Conservation (phyloP, 35 echinoderm and acorn worm genomes). For the Lytechinus variegatus region DNA sequence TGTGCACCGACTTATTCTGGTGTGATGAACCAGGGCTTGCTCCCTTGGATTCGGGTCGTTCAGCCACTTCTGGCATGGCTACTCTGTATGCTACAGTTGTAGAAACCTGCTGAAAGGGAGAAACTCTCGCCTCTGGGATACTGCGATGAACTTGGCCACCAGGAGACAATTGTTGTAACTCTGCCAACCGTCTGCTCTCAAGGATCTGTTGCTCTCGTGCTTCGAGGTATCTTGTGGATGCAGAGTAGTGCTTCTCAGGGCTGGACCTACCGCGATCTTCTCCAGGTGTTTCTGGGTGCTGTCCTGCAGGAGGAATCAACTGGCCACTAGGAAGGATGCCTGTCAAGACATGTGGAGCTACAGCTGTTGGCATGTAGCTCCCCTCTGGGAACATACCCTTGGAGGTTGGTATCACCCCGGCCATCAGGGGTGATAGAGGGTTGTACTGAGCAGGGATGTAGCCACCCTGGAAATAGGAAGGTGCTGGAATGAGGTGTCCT, state of each 20-base stretch:
- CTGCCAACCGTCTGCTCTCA: conserved; percentile 31
- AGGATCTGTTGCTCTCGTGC: conserved; percentile 35
- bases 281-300: conserved; percentile 8
- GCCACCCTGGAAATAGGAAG: conserved; percentile 66
- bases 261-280: conserved; percentile 20
- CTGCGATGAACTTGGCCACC: not conserved
- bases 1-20: not conserved
- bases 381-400: conserved; percentile 48
- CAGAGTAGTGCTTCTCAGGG: conserved; percentile 30
- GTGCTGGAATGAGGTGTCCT: conserved; percentile 57
- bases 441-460: conserved; percentile 63
- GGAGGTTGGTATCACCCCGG: conserved; percentile 32
- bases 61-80: not conserved
- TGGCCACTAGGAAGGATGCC: conserved; percentile 40
- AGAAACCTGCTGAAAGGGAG: conserved; percentile 40
- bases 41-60: not conserved
- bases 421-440: conserved; percentile 45
- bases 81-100: conserved; percentile 16
- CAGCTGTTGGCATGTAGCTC: conserved; percentile 21
- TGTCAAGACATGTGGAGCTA: conserved; percentile 25
- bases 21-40: not conserved
- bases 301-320: not conserved
- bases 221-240: conserved; percentile 5
- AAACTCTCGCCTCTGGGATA: conserved; percentile 42
- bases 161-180: conserved; percentile 38